phyloP scores from a whole-genome alignment of 2,797 vertebrate genomes.

The Oceanodroma leucorhoa region DNA sequence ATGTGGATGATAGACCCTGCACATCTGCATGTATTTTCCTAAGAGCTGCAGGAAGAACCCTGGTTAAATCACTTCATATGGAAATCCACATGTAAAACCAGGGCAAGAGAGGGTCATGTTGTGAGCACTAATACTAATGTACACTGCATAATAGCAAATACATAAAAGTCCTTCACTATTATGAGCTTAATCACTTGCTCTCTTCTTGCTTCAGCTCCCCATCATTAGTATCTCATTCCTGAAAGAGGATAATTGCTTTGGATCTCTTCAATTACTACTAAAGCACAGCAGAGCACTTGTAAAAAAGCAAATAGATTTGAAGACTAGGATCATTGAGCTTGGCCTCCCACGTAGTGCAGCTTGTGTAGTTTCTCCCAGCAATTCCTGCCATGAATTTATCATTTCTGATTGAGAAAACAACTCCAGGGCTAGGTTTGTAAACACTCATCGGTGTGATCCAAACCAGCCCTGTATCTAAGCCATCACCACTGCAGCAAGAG shows the following conservation, averaged over 20 bases:
- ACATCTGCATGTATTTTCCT: background rate
- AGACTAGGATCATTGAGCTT: background rate
- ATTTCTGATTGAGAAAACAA: background rate
- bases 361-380: background rate
- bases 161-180: background rate
- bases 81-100: background rate
- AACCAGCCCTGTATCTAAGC: background rate
- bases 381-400: background rate
- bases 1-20: background rate
- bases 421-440: background rate
- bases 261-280: slow-evolving; percentile 29
- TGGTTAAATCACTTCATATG: background rate
- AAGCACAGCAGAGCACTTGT: background rate
- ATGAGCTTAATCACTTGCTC: slow-evolving; percentile 4
- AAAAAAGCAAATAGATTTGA: slow-evolving; percentile 14
- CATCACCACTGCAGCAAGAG: background rate
- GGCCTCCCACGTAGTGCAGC: background rate
- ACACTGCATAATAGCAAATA: background rate
- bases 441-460: background rate
- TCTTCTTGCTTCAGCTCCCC: background rate
- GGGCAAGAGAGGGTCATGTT: background rate
- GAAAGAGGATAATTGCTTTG: slow-evolving; percentile 39
- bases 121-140: background rate
- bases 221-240: slow-evolving; percentile 17
- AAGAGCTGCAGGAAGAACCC: background rate